These are phyloP conservation scores for Cetoscarus ocellatus DNA, from an alignment of 2,797 vertebrate genomes.

Conservation along the genomic window DNA sequence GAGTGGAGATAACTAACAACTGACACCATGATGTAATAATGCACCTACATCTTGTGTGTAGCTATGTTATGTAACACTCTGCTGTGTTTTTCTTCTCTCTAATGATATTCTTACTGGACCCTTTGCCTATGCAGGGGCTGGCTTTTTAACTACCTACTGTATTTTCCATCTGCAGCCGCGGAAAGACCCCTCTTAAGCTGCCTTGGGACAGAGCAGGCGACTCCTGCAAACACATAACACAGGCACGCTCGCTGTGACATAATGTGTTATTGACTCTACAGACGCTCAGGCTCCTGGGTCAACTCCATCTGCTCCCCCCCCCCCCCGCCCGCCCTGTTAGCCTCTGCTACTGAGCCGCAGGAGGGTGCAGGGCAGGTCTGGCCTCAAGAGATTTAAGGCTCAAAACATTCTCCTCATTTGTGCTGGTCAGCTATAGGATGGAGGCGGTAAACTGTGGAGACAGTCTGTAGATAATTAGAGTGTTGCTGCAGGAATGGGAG, in stretches of 20 bases:
- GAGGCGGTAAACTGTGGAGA: neutral
- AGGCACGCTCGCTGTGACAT: conserved; percentile 62
- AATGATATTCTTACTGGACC: neutral
- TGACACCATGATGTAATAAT: conserved; percentile 7
- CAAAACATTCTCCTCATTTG: conserved; percentile 3
- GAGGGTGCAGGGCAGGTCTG: conserved; percentile 31
- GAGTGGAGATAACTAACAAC: neutral
- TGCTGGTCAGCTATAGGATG: neutral
- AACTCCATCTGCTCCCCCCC: conserved; percentile 66
- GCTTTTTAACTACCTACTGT: neutral
- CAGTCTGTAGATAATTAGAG: no score
- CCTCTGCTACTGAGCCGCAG: conserved; percentile 40
- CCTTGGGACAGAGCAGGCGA: conserved; percentile 21
- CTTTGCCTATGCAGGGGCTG: conserved; percentile 6
- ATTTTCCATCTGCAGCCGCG: conserved; percentile 14
- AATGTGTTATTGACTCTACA: conserved; percentile 69
- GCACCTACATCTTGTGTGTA: neutral
- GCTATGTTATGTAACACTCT: neutral
- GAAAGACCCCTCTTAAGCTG: conserved; percentile 27
- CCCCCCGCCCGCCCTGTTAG: conserved; percentile 40
- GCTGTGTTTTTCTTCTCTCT: neutral
- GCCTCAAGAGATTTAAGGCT: conserved; percentile 40
- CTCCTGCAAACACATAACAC: conserved; percentile 31
- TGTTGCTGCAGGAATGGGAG: no score
- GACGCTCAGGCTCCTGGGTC: conserved; percentile 64